These are phyloP conservation scores for Bombus pyrosoma DNA, from an alignment of 1,140 invertebrate species.

Conservation along the genomic window DNA sequence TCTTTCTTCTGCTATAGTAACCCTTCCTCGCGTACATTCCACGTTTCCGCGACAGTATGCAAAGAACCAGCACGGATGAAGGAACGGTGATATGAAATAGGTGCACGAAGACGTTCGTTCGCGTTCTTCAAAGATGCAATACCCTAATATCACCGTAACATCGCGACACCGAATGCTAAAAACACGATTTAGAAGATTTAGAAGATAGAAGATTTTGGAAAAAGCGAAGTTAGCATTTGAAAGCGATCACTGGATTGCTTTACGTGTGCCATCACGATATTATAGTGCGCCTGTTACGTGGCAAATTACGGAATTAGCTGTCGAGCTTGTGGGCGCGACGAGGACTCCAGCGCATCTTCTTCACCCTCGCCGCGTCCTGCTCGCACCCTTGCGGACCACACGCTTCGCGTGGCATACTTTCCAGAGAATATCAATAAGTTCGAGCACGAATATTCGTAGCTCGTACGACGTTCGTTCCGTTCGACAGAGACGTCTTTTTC, in stretches of 20 bases:
- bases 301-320: background rate
- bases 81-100: no score
- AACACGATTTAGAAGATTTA: background rate
- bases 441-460: slow-evolving; percentile 73
- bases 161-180: background rate
- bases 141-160: background rate
- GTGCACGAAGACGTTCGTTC: background rate
- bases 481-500: slow-evolving; percentile 9
- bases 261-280: background rate
- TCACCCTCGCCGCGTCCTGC: slow-evolving; percentile 5
- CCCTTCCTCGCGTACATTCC: background rate
- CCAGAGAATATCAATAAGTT: slow-evolving; percentile 79
- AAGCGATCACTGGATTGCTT: background rate
- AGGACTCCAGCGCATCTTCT: slow-evolving; percentile 24
- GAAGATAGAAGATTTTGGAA: no score
- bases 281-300: no score
- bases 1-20: background rate
- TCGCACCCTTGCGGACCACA: background rate
- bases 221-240: background rate
- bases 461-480: slow-evolving; percentile 5
- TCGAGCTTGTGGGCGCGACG: slow-evolving; percentile 48
- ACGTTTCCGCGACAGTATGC: no score
- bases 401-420: background rate
- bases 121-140: background rate
- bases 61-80: background rate